Evolutionary conservation across 1,140 invertebrate species (phyloP), one percentile per base, ranked within the genome.

Genomic region (Formica selysi): DNA sequence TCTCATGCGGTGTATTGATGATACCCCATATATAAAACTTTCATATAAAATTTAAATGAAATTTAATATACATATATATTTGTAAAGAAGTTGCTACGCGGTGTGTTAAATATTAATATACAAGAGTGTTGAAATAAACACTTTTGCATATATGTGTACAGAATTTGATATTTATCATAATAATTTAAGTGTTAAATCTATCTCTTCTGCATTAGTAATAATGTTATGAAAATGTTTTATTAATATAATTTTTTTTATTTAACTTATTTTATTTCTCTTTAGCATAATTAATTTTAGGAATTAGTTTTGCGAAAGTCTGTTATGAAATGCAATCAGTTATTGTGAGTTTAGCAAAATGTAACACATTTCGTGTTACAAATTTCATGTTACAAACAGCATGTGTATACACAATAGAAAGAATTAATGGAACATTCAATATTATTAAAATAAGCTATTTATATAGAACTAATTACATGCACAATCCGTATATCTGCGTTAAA

Each of bases 371-470:
- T 22, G 22, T 22, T 22, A 22, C 22, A 22, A 22, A 22, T 22
- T 22, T 22, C 22, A 22, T 38, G 48, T 67, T 62, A 1, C 16
- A 22, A 62, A 54, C 61, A 22, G 32, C 38, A 78, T 4, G 16
- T 44, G 57, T 62, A 0, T 19, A 22, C 22, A 22, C 22, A 22
- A 32, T 10, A 36, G 41, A 41, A 51, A 65, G n/a, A 57, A 73
- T 36, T 54, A 73, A 78, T 65, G 7, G 0, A 51, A 79, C 41
- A 67, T 51, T 51, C 51, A 51, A 7, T 51, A 41, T 51, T 79
- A 78, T 65, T 65, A 51, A 26, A 19, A n/a, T 44, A 65, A 78
- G 59, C 59, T 41, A 41, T 51, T 79, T 67, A 44, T 36, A 48
- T 13, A 11, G 19, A n/a, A 13, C 26, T 32, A 22, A 2, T 74